A percentile compares a stretch with the other conserved stretches of the same genome.
These are phyloP conservation scores for Archivesica marissinica DNA, from an alignment of 1,140 invertebrate genomes.

Conservation along the genomic window DNA sequence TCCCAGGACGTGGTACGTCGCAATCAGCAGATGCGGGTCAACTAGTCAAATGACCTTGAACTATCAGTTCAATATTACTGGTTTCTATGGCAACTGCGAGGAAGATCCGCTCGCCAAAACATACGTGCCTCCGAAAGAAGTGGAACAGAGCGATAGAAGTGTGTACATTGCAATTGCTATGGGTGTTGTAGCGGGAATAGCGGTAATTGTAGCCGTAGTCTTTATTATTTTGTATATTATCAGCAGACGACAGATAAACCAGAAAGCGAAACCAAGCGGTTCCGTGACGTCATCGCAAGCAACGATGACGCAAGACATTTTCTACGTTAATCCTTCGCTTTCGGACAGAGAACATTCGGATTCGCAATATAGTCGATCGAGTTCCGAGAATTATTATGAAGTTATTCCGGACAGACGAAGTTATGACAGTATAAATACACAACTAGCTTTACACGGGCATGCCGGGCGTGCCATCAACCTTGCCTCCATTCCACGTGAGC, in stretches of 20 bases:
- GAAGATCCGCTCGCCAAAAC: conserved; percentile 76
- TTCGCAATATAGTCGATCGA: conserved; percentile 77
- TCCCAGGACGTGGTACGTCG: conserved; percentile 79
- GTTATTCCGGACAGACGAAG: conserved; percentile 81
- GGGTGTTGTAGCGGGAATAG: conserved; percentile 77
- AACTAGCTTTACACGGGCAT: conserved; percentile 70
- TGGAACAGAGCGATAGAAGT: conserved; percentile 61
- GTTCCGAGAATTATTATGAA: conserved; percentile 82
- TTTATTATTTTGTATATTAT: conserved; percentile 78
- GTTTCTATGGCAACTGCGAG: conserved; percentile 80
- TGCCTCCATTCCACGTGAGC: conserved; percentile 52
- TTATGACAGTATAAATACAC: conserved; percentile 81
- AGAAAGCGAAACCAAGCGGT: conserved; percentile 72
- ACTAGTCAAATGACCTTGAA: conserved; percentile 72
- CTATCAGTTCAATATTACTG: conserved; percentile 80
- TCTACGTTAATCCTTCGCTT: conserved; percentile 81
- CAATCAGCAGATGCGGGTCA: conserved; percentile 73
- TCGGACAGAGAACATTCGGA: conserved; percentile 77
- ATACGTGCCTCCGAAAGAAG: conserved; percentile 65
- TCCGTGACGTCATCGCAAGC: conserved; percentile 81
- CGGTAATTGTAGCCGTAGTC: conserved; percentile 73
- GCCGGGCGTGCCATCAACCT: conserved; percentile 62
- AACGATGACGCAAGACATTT: conserved; percentile 82
- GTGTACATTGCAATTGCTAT: conserved; percentile 72
- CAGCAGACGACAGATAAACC: conserved; percentile 67